Evolutionary conservation across 2,113 vertebrate genomes (phyloP).

Genomic region (Melospiza georgiana): DNA sequence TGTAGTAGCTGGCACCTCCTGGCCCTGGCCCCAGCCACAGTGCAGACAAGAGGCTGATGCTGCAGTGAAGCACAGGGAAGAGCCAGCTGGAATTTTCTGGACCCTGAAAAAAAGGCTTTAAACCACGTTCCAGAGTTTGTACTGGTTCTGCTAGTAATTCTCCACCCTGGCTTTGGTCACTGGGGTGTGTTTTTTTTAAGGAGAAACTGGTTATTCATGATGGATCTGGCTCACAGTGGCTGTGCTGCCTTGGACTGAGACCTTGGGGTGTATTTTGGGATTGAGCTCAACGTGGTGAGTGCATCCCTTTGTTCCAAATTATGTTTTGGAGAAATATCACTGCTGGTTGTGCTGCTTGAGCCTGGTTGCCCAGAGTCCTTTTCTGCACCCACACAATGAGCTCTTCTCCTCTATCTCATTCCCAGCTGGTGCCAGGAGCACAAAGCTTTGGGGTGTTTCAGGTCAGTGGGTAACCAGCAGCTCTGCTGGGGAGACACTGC

Average conservation of each 20-base stretch:
- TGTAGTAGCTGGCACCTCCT: slow-evolving; percentile 41
- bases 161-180: neutral
- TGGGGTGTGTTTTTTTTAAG: neutral
- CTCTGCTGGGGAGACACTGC: neutral
- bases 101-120: slow-evolving; percentile 11
- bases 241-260: neutral
- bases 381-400: neutral
- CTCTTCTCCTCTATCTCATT: neutral
- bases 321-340: neutral
- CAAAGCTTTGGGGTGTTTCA: neutral
- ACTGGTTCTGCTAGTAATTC: neutral
- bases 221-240: neutral
- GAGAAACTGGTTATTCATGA: neutral
- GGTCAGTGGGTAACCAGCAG: neutral
- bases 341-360: neutral
- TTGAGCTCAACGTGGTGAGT: neutral
- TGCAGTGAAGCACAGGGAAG: slow-evolving; percentile 5
- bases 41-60: neutral
- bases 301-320: neutral
- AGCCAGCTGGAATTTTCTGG: neutral
- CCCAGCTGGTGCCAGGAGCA: neutral
- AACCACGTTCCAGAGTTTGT: neutral
- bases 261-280: neutral
- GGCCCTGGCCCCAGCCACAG: neutral
- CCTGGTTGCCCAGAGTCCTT: neutral